phyloP scores from a whole-genome alignment of 1,140 invertebrate species.

The Phymastichus coffea region DNA sequence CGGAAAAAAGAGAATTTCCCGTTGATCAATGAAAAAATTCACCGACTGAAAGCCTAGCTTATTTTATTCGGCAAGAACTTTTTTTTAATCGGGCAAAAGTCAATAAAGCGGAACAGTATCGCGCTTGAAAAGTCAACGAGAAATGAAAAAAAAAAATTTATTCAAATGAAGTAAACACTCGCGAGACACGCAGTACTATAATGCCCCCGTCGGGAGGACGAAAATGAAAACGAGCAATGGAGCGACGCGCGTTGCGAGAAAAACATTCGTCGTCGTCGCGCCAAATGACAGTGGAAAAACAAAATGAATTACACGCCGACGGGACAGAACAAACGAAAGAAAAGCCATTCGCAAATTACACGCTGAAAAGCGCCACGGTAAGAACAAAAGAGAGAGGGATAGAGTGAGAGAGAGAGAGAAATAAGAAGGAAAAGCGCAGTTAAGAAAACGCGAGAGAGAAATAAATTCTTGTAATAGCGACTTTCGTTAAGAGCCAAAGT shows the following conservation, averaged over 20 bases:
- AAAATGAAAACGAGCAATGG: background rate
- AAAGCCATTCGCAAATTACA: constrained; percentile 28
- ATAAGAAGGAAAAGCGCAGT: background rate
- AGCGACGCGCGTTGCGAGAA: background rate
- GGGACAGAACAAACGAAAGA: constrained; percentile 15
- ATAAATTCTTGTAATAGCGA: constrained; percentile 21
- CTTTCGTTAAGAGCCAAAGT: background rate
- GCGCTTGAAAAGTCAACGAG: no score
- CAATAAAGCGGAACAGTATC: no score
- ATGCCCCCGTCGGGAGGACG: background rate
- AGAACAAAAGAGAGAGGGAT: constrained; percentile 2
- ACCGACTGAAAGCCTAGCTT: no score
- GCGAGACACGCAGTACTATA: background rate
- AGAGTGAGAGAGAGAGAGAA: constrained; percentile 18
- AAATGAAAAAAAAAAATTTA: no score
- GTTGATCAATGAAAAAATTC: no score
- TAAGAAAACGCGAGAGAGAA: background rate
- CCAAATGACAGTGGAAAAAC: constrained; percentile 17
- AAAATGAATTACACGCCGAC: constrained; percentile 24
- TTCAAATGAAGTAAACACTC: background rate
- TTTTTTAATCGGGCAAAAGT: no score
- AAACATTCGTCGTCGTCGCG: constrained; percentile 19
- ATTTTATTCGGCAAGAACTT: no score
- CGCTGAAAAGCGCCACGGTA: background rate
- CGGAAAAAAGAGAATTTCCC: no score